Percentiles rank a stretch among this genome's conserved stretches.
These are phyloP conservation scores for Coracias cyanogaster DNA, from an alignment of 2,797 vertebrate species.

Conservation along the genomic window DNA sequence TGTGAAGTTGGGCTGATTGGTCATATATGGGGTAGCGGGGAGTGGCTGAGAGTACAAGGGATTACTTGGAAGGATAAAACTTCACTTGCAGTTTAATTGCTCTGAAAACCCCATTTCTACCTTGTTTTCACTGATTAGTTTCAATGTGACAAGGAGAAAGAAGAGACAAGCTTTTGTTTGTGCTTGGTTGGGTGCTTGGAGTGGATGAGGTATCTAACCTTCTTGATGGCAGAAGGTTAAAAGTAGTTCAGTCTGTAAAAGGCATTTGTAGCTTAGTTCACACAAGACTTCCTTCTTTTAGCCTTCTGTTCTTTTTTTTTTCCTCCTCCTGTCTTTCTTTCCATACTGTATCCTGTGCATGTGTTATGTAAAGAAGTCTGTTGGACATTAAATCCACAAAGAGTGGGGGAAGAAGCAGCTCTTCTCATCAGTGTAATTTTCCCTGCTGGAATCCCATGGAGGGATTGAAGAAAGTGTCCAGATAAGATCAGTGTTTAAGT, in stretches of 20 bases:
- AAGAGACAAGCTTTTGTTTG: constrained; percentile 17
- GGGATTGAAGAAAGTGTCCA: constrained; percentile 39
- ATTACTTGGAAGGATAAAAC: neutral
- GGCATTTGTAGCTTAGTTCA: neutral
- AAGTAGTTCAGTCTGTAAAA: neutral
- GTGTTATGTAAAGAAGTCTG: neutral
- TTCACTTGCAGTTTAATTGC: neutral
- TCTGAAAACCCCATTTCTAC: neutral
- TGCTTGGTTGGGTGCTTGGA: neutral
- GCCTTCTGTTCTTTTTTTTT: neutral
- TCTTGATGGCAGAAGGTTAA: neutral
- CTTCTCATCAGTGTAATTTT: constrained; percentile 25
- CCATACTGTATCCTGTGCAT: neutral
- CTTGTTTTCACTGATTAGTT: constrained; percentile 47
- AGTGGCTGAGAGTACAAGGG: neutral
- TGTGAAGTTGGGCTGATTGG: neutral
- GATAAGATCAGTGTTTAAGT: constrained; percentile 26
- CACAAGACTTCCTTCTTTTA: neutral
- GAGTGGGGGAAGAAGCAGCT: neutral
- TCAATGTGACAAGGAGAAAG: constrained; percentile 32
- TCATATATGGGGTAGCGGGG: neutral
- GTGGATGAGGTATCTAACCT: neutral
- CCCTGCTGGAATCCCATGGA: neutral
- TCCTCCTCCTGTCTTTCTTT: neutral
- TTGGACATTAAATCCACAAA: neutral